Evolutionary conservation across 2,113 vertebrate species (phyloP).

Genomic region (Irena cyanogastra): DNA sequence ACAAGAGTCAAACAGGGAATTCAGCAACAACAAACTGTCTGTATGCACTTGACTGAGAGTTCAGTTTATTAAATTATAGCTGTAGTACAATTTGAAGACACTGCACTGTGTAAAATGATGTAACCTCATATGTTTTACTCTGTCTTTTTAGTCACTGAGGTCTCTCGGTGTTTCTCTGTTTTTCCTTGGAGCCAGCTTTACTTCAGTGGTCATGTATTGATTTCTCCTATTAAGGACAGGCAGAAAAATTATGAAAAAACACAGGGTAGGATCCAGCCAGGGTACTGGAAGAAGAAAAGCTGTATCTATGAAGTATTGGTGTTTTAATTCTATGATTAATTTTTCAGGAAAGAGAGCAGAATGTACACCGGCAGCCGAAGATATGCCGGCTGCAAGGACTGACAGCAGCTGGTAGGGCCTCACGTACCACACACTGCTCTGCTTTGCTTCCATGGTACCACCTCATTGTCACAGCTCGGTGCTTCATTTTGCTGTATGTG

Average conservation of each 20-base stretch:
- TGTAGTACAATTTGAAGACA: neutral
- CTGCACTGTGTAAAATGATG: neutral
- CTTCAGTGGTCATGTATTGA: neutral
- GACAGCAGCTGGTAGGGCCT: neutral
- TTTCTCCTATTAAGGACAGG: neutral
- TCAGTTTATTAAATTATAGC: neutral
- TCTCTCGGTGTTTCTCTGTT: neutral
- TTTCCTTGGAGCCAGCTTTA: neutral
- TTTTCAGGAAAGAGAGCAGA: neutral
- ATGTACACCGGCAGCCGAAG: neutral
- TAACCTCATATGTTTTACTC: neutral
- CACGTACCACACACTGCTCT: neutral
- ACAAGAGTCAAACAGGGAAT: neutral
- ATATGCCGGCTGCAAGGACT: fast-evolving
- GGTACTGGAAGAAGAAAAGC: neutral
- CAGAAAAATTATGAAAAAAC: neutral
- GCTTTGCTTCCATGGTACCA: neutral
- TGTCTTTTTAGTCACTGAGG: neutral
- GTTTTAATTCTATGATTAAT: neutral
- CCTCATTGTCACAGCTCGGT: neutral
- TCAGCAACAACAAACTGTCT: neutral
- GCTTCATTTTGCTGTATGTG: neutral
- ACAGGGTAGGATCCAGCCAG: neutral
- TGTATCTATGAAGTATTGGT: neutral
- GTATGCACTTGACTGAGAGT: neutral